Evolutionary conservation across 1,140 invertebrate species (phyloP).

Genomic region (Drosophila teissieri): DNA sequence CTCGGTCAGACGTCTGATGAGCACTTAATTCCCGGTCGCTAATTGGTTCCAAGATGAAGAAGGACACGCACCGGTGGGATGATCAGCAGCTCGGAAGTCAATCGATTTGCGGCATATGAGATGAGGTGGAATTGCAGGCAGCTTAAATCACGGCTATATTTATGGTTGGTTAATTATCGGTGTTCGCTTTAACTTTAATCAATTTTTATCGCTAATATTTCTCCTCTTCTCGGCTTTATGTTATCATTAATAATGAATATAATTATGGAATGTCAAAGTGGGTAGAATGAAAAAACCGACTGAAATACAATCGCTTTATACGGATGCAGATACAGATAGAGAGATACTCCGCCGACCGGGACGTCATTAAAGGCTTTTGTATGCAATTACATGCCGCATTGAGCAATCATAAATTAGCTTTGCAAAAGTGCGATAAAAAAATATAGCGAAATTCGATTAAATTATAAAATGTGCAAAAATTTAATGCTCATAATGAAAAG

Average conservation of each 20-base stretch:
- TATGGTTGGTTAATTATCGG: constrained; percentile 45
- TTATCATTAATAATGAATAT: constrained; percentile 63
- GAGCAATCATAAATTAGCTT: constrained; percentile 81
- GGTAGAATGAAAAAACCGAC: constrained; percentile 15
- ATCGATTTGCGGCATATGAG: constrained; percentile 9
- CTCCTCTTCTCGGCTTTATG: constrained; percentile 17
- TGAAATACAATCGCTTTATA: constrained; percentile 42
- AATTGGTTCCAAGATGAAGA: constrained; percentile 55
- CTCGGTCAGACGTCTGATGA: constrained; percentile 56
- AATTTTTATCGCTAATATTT: constrained; percentile 52
- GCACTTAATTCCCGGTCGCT: constrained; percentile 67
- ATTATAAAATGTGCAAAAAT: constrained; percentile 71
- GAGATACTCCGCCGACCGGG: constrained; percentile 10
- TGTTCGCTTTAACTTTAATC: constrained; percentile 36
- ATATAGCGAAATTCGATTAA: constrained; percentile 72
- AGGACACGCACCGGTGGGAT: constrained; percentile 15
- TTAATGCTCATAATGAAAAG: constrained; percentile 71
- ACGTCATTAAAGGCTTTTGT: constrained; percentile 78
- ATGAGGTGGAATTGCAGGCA: background rate
- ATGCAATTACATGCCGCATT: constrained; percentile 82
- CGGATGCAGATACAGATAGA: constrained; percentile 20
- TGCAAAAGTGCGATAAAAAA: constrained; percentile 60
- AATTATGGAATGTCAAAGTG: constrained; percentile 59
- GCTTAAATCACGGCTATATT: constrained; percentile 44
- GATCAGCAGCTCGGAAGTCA: constrained; percentile 21